These are phyloP conservation scores for Ormyrus nitidulus DNA, from an alignment of 2,888 invertebrate species.

Conservation along the genomic window DNA sequence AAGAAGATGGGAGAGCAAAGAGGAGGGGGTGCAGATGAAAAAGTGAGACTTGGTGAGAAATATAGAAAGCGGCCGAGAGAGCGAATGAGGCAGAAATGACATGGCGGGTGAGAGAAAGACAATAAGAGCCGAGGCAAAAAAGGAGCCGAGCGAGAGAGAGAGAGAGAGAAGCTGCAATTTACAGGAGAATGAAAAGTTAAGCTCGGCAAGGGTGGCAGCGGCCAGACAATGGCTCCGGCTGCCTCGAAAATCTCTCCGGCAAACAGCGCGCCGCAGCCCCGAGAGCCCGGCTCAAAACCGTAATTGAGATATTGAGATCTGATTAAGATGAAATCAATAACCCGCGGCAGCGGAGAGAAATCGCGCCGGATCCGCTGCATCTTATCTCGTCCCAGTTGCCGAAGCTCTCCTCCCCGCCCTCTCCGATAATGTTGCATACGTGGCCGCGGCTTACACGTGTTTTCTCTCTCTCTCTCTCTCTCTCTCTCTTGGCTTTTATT, in stretches of 20 bases:
- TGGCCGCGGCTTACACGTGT: constrained; percentile 23
- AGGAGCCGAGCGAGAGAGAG: constrained; percentile 64
- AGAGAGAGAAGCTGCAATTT: constrained; percentile 73
- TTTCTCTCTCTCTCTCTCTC: constrained; percentile 16
- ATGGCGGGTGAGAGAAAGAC: constrained; percentile 61
- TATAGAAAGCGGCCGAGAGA: too few species aligned
- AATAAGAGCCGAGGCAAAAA: constrained; percentile 55
- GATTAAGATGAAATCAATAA: constrained; percentile 75
- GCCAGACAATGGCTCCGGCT: constrained; percentile 68
- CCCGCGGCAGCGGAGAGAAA: constrained; percentile 49
- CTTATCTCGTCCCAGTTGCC: constrained; percentile 40
- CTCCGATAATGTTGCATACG: constrained; percentile 32
- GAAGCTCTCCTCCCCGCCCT: neutral
- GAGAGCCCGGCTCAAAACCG: constrained; percentile 64
- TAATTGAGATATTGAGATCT: constrained; percentile 75
- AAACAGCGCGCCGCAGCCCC: constrained; percentile 68
- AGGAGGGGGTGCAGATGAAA: too few species aligned
- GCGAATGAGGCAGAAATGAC: neutral
- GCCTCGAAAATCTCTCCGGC: constrained; percentile 74
- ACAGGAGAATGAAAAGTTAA: constrained; percentile 75
- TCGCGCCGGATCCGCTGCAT: neutral
- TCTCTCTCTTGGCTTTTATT: neutral
- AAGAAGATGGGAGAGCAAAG: constrained; percentile 58
- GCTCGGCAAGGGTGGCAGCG: constrained; percentile 70
- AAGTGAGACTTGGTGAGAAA: too few species aligned